Base-by-base conservation (phyloP, 2,888 invertebrate species). In the Leptothorax acervorum region DNA sequence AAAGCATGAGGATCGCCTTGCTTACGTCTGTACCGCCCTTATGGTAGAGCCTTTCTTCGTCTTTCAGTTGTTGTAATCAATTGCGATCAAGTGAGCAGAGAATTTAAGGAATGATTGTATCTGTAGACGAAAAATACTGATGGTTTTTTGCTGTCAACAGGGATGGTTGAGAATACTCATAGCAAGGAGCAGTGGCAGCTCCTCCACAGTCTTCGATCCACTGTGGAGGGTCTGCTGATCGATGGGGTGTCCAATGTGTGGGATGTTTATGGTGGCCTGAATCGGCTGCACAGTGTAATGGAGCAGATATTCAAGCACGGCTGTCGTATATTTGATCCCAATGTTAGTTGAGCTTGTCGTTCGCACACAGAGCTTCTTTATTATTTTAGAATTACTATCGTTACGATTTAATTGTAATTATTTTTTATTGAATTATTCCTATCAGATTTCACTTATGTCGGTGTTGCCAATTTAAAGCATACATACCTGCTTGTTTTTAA, bases 291-390 rank as follows among this genome's bases (percentile, higher is more conserved):
- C 90, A 95, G 94, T 89, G 95, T 95, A 57, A 93, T 96, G 86
- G 96, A 96, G 87, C 96, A 95, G 89, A 96, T 96, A 91, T 96
- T 96, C 91, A 95, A 95, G 90, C 96, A 96, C 91, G 96, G 96
- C n/a, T 96, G 95, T 91, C 94, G 95, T 88, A 93, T 95, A 73
- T 95, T 94, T 85, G 93, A 93, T 87, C 93, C 93, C 63, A 93
- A 94, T 91, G 95, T 95, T 92, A 93, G 94, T 85, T 85, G 63
- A 65, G 3, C 6, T 42, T 70, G 9, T 73, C 5, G 15, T 53
- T 62, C n/a, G 5, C 3, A 23, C 23, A 23, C 0, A 11, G 23
- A 70, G 18, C 3, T 53, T 42, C 3, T 42, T 28, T 4, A n/a
- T 48, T 31, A 12, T 53, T 5, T 53, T 31, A 0, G 4, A 63